Conservation (phyloP, 2,888 invertebrate species). For the Ochropacha duplaris region DNA sequence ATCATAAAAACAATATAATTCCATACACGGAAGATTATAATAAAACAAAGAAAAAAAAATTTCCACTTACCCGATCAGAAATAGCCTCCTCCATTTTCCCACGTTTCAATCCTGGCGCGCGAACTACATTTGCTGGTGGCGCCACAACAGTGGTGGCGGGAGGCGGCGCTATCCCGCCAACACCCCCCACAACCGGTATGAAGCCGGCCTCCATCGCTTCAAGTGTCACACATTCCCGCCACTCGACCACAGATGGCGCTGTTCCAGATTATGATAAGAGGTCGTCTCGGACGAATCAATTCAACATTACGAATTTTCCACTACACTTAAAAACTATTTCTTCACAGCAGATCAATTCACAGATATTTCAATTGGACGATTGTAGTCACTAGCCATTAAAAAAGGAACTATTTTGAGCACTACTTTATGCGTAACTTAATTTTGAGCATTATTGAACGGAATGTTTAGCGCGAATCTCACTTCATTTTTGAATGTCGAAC, state of each 20-base stretch:
- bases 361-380: constrained; percentile 52
- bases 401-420: constrained; percentile 58
- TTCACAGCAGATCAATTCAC: constrained; percentile 35
- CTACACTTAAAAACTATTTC: constrained; percentile 6
- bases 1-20: too few relatives aligned
- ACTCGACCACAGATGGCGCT: constrained; percentile 63
- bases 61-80: constrained; percentile 88
- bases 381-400: constrained; percentile 55
- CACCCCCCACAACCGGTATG: constrained; percentile 63
- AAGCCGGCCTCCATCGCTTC: constrained; percentile 75
- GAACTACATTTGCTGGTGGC: constrained; percentile 85
- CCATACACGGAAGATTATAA: too few relatives aligned
- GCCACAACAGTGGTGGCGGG: constrained; percentile 57
- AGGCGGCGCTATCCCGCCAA: constrained; percentile 44
- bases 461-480: constrained; percentile 26
- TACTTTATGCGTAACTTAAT: constrained; percentile 24
- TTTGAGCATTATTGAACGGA: constrained; percentile 43
- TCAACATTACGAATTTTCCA: constrained; percentile 20
- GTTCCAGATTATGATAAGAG: constrained; percentile 17
- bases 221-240: constrained; percentile 48
- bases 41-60: background rate
- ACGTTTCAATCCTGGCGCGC: constrained; percentile 90
- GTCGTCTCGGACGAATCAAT: constrained; percentile 21
- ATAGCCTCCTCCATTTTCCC: constrained; percentile 91
- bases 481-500: constrained; percentile 10